Evolutionary conservation across 92 coral and sea anemone genomes (phyloP), one percentile per base, ranked within the genome.

Genomic region (Diadumene lineata): DNA sequence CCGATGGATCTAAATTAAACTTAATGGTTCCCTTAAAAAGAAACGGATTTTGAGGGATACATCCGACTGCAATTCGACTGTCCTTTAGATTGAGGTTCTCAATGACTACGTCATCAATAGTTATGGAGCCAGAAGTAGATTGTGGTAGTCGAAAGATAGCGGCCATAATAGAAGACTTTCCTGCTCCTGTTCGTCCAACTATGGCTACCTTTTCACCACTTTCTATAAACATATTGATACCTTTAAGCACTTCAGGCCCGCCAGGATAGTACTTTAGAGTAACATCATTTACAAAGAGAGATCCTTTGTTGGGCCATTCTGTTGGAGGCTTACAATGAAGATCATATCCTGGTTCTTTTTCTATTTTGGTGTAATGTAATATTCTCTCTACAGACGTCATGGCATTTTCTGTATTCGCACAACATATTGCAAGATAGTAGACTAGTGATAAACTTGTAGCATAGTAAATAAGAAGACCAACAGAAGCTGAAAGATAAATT

Each of bases 181-280:
- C 89, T 19, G 85, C 85, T 0, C 81, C 89, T 33, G 89, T 84
- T 21, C 89, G 84, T 29, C 89, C 89, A 9, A 73, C 89, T 29
- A 84, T 50, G 7, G 81, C 85, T 13, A 79, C 77, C 75, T 84
- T 84, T 64, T 74, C 89, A 21, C 44, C 63, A 48, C 71, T 60
- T 27, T 68, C 55, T 2, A 80, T 43, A 21, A 3, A 0, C 16
- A 79, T 44, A 60, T 53, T 73, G 34, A 84, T 68, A 34, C 53
- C 53, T 0, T 74, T 43, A 43, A 84, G 46, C 1, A 46, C 66
- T 1, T 4, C 1, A 1, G 76, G 63, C 11, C 72, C 79, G 7
- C 81, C 81, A 22, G 50, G 56, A 22, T 51, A 27, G 64, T 84
- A 84, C 16, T 26, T 43, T 32, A 84, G 50, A 3, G 81, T 63